phyloP scores from a whole-genome alignment of 2,888 invertebrate species.

The Subacronicta megacephala region DNA sequence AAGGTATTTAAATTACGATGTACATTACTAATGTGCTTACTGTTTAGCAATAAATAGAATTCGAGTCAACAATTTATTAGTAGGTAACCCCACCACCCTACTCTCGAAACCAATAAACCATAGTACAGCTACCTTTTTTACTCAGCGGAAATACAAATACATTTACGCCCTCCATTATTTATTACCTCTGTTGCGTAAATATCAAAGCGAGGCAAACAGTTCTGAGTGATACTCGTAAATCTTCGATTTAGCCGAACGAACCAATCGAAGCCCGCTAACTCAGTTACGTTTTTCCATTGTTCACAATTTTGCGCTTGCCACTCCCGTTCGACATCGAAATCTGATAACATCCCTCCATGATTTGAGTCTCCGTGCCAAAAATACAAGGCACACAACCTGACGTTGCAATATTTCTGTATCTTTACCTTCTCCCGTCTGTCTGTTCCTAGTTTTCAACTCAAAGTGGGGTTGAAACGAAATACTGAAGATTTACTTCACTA shows the following conservation, averaged over 20 bases:
- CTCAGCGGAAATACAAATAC: constrained; percentile 41
- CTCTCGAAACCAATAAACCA: constrained; percentile 37
- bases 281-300: constrained; percentile 56
- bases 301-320: constrained; percentile 51
- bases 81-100: constrained; percentile 11
- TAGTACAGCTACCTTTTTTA: constrained; percentile 36
- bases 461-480: constrained; percentile 32
- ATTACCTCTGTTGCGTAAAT: constrained; percentile 52
- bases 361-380: constrained; percentile 50
- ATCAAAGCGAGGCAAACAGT: constrained; percentile 48
- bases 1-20: no score
- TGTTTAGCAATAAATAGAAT: constrained; percentile 12
- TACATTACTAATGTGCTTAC: no score
- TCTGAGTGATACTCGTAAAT: constrained; percentile 54
- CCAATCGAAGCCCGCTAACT: constrained; percentile 50
- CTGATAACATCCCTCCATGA: constrained; percentile 53
- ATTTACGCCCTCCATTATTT: constrained; percentile 51
- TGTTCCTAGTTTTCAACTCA: constrained; percentile 22
- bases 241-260: constrained; percentile 52
- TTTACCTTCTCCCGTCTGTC: constrained; percentile 9
- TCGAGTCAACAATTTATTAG: constrained; percentile 17
- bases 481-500: constrained; percentile 27
- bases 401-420: constrained; percentile 35
- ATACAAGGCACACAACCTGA: constrained; percentile 35
- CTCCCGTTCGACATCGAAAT: constrained; percentile 49